A percentile compares a stretch with the other conserved stretches of the same genome.
Conservation (phyloP, 2,113 vertebrate species). For the Perca flavescens region DNA sequence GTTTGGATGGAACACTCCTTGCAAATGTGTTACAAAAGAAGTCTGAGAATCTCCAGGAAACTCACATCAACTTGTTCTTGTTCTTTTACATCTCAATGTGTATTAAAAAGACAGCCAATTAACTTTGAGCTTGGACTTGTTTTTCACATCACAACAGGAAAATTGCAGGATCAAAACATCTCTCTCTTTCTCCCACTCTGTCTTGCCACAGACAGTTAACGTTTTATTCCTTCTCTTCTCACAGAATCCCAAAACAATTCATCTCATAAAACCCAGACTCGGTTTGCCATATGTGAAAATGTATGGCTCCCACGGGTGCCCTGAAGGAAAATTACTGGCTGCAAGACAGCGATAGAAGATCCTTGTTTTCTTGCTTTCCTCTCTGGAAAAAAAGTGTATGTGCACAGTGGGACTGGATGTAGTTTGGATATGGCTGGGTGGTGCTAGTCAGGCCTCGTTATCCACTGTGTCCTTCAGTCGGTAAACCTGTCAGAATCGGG, state of each 20-base stretch:
- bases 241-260: constrained; percentile 75
- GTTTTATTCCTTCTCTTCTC: constrained; percentile 71
- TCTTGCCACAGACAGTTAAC: constrained; percentile 66
- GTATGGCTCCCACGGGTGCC: constrained; percentile 71
- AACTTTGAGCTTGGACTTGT: constrained; percentile 9
- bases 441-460: constrained; percentile 56
- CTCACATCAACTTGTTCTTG: not conserved
- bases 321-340: constrained; percentile 70
- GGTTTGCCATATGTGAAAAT: constrained; percentile 76
- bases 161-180: constrained; percentile 35
- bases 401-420: constrained; percentile 46
- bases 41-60: constrained; percentile 19
- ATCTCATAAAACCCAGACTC: constrained; percentile 70
- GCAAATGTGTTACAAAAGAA: constrained; percentile 23
- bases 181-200: constrained; percentile 13
- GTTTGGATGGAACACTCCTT: constrained; percentile 6
- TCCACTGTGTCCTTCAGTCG: constrained; percentile 46
- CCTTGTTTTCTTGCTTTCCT: constrained; percentile 60
- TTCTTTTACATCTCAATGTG: constrained; percentile 10
- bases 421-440: constrained; percentile 60
- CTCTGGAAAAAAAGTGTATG: constrained; percentile 15
- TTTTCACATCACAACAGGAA: constrained; percentile 39
- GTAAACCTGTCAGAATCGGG: constrained; percentile 57
- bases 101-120: constrained; percentile 13
- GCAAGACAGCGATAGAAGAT: constrained; percentile 64